Conservation (phyloP, 2,888 invertebrate genomes). For the Stegana nigrithorax region DNA sequence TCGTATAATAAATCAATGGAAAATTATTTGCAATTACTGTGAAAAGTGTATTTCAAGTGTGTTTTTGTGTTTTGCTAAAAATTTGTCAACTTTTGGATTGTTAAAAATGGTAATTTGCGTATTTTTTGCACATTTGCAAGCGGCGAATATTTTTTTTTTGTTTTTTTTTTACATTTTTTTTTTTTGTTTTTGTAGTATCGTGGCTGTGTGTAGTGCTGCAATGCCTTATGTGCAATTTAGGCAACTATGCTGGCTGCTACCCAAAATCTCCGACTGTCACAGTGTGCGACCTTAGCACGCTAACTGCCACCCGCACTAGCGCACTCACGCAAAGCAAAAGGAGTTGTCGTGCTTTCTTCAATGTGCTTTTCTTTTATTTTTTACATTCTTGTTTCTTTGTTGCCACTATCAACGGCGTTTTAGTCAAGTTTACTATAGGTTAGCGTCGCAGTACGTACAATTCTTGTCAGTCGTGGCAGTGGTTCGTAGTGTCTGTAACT, state of each 20-base stretch:
- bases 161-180: constrained; percentile 23
- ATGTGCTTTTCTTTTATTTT: not conserved
- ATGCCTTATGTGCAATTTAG: constrained; percentile 1
- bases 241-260: constrained; percentile 10
- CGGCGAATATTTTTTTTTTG: constrained; percentile 20
- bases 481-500: not conserved
- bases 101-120: constrained; percentile 54
- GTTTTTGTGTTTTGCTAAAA: constrained; percentile 28
- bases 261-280: too few species aligned
- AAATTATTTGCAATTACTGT: constrained; percentile 35
- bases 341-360: not conserved
- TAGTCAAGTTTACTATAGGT: not conserved
- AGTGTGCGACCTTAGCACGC: not conserved
- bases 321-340: not conserved
- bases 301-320: not conserved
- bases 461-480: not conserved
- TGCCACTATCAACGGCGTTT: not conserved
- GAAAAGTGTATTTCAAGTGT: constrained; percentile 42
- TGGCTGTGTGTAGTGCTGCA: constrained; percentile 32
- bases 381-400: not conserved
- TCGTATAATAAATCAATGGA: constrained; percentile 48
- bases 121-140: constrained; percentile 54
- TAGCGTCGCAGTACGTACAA: not conserved
- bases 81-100: constrained; percentile 32
- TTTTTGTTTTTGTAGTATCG: constrained; percentile 27